phyloP scores from a whole-genome alignment of 2,888 invertebrate genomes.

The Allolobophora icterica region DNA sequence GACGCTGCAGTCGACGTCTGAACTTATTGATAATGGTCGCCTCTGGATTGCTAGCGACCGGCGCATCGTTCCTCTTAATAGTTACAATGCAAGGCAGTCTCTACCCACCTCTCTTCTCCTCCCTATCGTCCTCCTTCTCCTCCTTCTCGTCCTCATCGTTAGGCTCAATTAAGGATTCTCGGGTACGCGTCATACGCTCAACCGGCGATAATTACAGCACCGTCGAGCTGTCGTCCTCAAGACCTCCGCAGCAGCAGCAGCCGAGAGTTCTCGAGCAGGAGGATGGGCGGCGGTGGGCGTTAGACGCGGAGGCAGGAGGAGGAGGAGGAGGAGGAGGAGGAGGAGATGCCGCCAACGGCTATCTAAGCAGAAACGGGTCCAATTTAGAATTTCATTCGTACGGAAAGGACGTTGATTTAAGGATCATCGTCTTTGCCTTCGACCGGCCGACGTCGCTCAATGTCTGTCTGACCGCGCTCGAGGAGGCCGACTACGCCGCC shows the following conservation, averaged over 20 bases:
- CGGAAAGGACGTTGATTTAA: constrained; percentile 41
- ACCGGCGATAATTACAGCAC: not conserved
- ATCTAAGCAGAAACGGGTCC: not conserved
- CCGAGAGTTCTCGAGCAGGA: not conserved
- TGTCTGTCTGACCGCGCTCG: constrained; percentile 46
- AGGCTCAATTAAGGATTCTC: not conserved
- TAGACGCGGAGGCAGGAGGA: not conserved
- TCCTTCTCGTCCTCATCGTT: not conserved
- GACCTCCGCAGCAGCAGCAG: not conserved
- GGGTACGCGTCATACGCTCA: not conserved
- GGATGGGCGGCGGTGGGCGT: not conserved
- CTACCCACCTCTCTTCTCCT: not conserved
- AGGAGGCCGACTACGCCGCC: constrained; percentile 42
- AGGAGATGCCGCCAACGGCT: not conserved
- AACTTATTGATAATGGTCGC: not conserved
- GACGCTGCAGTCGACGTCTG: not conserved
- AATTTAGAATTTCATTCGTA: constrained; percentile 14
- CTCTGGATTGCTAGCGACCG: not conserved
- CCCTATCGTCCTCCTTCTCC: not conserved
- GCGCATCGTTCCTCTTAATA: not conserved
- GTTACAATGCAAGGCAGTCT: not conserved
- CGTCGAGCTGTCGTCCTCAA: not conserved
- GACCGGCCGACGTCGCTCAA: constrained; percentile 45
- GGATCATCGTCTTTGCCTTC: constrained; percentile 48
- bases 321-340: not conserved